Percentiles rank a stretch among this genome's conserved stretches.
These are phyloP conservation scores for Holotrichia oblita DNA, from an alignment of 1,140 invertebrate genomes.

Conservation along the genomic window DNA sequence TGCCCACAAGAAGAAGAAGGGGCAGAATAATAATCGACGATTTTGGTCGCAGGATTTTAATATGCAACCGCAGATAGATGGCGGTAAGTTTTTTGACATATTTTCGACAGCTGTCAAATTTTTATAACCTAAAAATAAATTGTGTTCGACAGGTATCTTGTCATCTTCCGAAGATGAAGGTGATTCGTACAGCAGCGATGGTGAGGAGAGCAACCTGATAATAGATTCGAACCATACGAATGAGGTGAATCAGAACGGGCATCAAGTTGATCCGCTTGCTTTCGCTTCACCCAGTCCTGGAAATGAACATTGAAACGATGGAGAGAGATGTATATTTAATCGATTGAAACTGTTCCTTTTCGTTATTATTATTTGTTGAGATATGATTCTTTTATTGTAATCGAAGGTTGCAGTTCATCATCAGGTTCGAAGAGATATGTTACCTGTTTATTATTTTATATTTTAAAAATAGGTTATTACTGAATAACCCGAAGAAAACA, in stretches of 20 bases:
- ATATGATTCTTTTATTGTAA: constrained; percentile 19
- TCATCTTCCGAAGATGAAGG: constrained; percentile 61
- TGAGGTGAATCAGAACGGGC: constrained; percentile 56
- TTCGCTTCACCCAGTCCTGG: constrained; percentile 51
- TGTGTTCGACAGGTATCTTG: constrained; percentile 57
- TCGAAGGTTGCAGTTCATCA: not conserved
- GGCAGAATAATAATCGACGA: constrained; percentile 64
- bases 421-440: not conserved
- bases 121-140: constrained; percentile 2
- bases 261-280: constrained; percentile 48
- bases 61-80: constrained; percentile 61
- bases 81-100: constrained; percentile 52
- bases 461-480: not conserved
- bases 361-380: not conserved
- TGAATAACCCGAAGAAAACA: constrained; percentile 24
- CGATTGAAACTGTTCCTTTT: not conserved
- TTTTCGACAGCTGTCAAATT: too few species aligned
- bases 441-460: not conserved
- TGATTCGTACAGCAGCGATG: constrained; percentile 60
- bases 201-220: constrained; percentile 57
- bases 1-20: constrained; percentile 57
- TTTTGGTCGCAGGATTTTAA: constrained; percentile 70
- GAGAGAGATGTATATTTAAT: constrained; percentile 21
- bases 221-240: constrained; percentile 53
- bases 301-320: constrained; percentile 44